Conservation (phyloP, 1,140 invertebrate genomes). For the Cyclargus thomasi region DNA sequence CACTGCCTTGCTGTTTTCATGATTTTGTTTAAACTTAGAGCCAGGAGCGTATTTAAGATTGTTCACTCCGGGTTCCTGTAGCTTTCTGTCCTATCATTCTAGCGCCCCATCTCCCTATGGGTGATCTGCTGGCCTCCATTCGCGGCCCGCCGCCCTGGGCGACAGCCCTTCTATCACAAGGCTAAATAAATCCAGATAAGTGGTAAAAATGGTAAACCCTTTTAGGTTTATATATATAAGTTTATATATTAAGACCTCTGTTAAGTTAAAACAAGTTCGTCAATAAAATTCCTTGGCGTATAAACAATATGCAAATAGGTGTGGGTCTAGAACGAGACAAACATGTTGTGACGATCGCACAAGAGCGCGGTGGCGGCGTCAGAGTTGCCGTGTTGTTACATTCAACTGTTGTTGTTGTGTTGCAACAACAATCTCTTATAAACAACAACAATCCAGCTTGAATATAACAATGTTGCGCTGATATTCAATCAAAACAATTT, state of each 20-base stretch:
- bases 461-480: background rate
- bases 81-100: no score
- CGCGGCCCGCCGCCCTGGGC: no score
- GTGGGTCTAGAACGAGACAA: slow-evolving; percentile 31
- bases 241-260: background rate
- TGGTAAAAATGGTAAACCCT: no score
- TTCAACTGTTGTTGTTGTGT: background rate
- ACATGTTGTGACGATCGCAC: slow-evolving; percentile 34
- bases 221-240: background rate
- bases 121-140: no score
- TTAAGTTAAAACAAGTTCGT: background rate
- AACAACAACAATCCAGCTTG: background rate
- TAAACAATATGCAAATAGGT: slow-evolving; percentile 60
- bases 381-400: slow-evolving; percentile 15
- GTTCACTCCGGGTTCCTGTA: no score
- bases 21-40: no score
- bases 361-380: slow-evolving; percentile 59
- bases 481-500: background rate
- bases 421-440: background rate
- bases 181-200: no score
- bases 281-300: slow-evolving; percentile 14
- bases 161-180: no score
- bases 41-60: no score
- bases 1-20: no score
- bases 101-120: no score